Base-by-base conservation (phyloP, 1,140 invertebrate genomes). In the Drosophila pachea region DNA sequence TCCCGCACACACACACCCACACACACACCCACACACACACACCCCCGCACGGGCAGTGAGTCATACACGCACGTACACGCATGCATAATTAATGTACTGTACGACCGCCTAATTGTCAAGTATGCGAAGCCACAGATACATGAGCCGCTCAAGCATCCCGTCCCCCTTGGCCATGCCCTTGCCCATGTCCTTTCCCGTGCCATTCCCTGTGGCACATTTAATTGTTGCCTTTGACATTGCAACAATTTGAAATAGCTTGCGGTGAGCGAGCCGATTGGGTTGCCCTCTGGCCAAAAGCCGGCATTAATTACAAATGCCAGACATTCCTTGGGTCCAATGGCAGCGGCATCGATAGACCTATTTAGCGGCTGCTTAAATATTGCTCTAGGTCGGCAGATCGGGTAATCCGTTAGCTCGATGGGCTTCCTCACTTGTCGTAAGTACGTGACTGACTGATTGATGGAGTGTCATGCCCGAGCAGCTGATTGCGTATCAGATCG, bases 221-320 rank as follows among this genome's bases (percentile, higher is more conserved):
- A 73, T 73, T 73, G 79, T 74, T 76, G 81, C 69, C 76, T 84
- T 86, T 71, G 76, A 83, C 49, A 84, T 79, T 84, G 79, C 76
- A 83, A 70, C 76, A 83, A 64, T 83, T 71, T 60, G 31, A 63
- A 76, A 65, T 64, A 61, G 8, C 56, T 69, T 45, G 52, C 22
- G 54, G 54, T 14, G 43, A 40, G 8, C 40, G 32, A 14, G 29
- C 31, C 38, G 4, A 42, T 38, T 42, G 38, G 12, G 16, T 40
- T 42, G 12, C 47, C 50, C 22, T 35, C 33, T 52, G 61, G 61
- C 43, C 56, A n/a, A 35, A 56, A 52, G 35, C 14, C 22, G 61
- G 22, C 47, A 73, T 78, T 78, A 83, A 84, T 82, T 84, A 52
- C 68, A 64, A 82, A 82, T 84, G 62, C 53, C 45, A 52, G 52